phyloP scores from a whole-genome alignment of 2,113 vertebrate species.

The Lonchura striata region DNA sequence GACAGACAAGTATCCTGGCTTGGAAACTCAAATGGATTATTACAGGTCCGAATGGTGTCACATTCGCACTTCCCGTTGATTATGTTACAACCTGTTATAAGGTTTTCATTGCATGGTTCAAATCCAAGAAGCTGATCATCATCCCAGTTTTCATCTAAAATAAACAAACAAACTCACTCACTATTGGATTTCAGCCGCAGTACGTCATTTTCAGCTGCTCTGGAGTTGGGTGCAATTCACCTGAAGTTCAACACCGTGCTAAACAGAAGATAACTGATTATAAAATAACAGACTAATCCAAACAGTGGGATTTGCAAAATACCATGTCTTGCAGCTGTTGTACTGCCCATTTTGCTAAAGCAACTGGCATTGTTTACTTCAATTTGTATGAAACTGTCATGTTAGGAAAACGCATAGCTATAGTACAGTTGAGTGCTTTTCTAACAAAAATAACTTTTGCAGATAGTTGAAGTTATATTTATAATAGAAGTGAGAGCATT shows the following conservation, averaged over 20 bases:
- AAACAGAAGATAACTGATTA: neutral
- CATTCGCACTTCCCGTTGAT: slow-evolving; percentile 88
- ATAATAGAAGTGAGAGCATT: neutral
- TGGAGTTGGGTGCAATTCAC: neutral
- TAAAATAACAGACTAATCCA: neutral
- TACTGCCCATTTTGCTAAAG: neutral
- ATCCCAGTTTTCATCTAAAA: slow-evolving; percentile 90
- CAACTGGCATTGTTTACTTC: slow-evolving; percentile 10
- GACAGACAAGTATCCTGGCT: slow-evolving; percentile 84
- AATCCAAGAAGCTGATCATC: slow-evolving; percentile 89
- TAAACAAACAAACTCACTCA: slow-evolving; percentile 49
- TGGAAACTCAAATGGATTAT: slow-evolving; percentile 88
- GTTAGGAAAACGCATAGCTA: neutral
- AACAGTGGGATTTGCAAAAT: neutral
- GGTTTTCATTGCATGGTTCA: slow-evolving; percentile 91
- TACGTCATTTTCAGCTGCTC: neutral
- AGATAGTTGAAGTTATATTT: slow-evolving; percentile 3
- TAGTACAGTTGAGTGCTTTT: neutral
- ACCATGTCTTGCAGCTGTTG: neutral
- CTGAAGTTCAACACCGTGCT: neutral
- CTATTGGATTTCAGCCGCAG: neutral
- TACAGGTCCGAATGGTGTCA: slow-evolving; percentile 87
- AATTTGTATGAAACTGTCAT: neutral
- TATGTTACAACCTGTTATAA: slow-evolving; percentile 90
- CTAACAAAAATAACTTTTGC: slow-evolving; percentile 6